Evolutionary conservation across 2,113 vertebrate genomes (phyloP).

Genomic region (Pyxicephalus adspersus): DNA sequence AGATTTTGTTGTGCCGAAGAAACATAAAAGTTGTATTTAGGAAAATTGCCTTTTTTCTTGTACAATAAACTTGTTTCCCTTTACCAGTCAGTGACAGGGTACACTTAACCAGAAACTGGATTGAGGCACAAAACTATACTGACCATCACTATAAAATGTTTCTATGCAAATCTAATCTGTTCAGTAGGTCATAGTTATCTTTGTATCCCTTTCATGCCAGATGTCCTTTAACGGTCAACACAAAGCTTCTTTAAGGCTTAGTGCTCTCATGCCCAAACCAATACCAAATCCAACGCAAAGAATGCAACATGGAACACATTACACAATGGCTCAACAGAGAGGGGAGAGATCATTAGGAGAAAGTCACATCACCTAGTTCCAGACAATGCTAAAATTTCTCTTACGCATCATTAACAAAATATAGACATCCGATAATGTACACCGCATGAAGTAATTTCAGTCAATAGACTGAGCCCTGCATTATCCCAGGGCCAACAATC

Average conservation of each 20-base stretch:
- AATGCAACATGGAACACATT: constrained; percentile 11
- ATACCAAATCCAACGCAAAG: constrained; percentile 18
- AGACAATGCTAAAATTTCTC: background rate
- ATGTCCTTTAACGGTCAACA: constrained; percentile 56
- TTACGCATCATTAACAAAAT: background rate
- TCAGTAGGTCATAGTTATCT: constrained; percentile 52
- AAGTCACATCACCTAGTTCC: background rate
- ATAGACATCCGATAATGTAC: background rate
- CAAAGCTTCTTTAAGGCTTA: constrained; percentile 60
- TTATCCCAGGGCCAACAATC: background rate
- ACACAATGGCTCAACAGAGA: constrained; percentile 17
- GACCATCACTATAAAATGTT: constrained; percentile 17
- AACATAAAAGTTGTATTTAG: too few species aligned
- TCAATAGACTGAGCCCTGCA: constrained; percentile 1
- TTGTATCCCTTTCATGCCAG: constrained; percentile 51
- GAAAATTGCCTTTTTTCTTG: too few species aligned
- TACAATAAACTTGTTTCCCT: too few species aligned
- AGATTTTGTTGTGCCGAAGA: too few species aligned
- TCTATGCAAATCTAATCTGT: constrained; percentile 48
- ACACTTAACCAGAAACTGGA: too few species aligned
- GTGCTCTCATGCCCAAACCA: constrained; percentile 41
- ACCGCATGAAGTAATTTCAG: background rate
- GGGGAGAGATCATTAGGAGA: background rate
- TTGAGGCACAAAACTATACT: background rate
- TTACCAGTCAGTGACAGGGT: too few species aligned